A percentile compares a stretch with the other conserved stretches of the same genome.
Conservation (phyloP, 2,113 vertebrate genomes). For the Megatriorchis doriae region DNA sequence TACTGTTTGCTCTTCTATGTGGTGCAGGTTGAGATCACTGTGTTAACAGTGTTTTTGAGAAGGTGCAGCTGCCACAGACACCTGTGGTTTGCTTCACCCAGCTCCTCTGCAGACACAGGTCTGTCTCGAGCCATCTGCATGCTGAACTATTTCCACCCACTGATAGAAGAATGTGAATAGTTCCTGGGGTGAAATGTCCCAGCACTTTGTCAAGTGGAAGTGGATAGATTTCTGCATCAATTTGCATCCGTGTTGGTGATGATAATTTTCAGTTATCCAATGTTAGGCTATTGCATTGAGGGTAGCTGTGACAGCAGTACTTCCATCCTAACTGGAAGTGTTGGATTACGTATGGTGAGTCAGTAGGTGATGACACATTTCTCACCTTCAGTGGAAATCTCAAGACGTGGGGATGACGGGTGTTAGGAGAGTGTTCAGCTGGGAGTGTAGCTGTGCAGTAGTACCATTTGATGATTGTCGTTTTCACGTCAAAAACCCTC, state of each 20-base stretch:
- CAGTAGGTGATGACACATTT: background rate
- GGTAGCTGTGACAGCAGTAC: background rate
- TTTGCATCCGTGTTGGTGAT: background rate
- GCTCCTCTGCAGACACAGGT: background rate
- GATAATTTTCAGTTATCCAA: background rate
- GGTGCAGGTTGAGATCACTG: background rate
- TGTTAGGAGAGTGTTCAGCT: background rate
- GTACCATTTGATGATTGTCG: fast-evolving
- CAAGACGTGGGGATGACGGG: background rate
- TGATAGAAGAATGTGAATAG: background rate
- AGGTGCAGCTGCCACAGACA: background rate
- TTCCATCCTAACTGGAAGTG: background rate
- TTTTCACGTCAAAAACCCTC: background rate
- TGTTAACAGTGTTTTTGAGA: background rate
- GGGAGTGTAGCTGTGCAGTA: background rate
- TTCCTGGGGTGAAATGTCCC: background rate
- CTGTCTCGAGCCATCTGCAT: background rate
- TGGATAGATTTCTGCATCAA: background rate
- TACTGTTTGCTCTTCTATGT: fast-evolving
- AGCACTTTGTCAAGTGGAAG: background rate
- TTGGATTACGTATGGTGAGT: background rate
- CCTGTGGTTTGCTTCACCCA: background rate
- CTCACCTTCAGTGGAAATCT: background rate
- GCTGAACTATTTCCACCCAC: background rate
- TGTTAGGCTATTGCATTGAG: background rate